Evolutionary conservation across 2,797 vertebrate species (phyloP).

Genomic region (Silurus aristotelis): DNA sequence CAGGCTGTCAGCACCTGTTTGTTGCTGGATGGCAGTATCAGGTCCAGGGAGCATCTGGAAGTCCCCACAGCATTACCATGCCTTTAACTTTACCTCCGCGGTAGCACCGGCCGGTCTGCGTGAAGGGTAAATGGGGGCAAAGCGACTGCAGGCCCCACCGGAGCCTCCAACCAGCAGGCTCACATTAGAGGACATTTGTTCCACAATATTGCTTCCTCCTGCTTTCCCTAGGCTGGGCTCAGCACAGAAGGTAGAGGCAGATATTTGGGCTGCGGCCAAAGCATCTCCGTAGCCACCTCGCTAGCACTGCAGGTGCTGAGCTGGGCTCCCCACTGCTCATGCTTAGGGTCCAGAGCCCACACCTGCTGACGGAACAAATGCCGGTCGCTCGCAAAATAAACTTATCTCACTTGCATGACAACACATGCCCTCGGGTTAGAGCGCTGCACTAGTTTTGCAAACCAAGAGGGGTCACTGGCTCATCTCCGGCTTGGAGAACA

Average conservation of each 20-base stretch:
- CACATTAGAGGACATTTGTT: conserved; percentile 88
- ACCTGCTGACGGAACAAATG: conserved; percentile 94
- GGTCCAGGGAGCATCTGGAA: conserved; percentile 58
- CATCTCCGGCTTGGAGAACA: conserved; percentile 58
- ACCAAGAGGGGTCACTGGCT: conserved; percentile 70
- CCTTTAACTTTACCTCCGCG: conserved; percentile 52
- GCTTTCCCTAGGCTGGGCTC: conserved; percentile 81
- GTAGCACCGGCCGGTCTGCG: conserved; percentile 50
- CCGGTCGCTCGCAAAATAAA: conserved; percentile 87
- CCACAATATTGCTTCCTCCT: conserved; percentile 84
- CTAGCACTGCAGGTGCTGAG: conserved; percentile 83
- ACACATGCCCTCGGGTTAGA: conserved; percentile 84
- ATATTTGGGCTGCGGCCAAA: conserved; percentile 89
- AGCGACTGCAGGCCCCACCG: conserved; percentile 64
- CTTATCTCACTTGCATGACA: conserved; percentile 96
- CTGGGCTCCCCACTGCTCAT: conserved; percentile 82
- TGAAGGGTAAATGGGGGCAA: conserved; percentile 59
- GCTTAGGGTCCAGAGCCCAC: conserved; percentile 82
- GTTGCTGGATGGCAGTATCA: conserved; percentile 55
- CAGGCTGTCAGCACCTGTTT: conserved; percentile 57
- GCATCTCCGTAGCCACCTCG: conserved; percentile 76
- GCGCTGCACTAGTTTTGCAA: conserved; percentile 78
- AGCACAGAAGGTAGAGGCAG: conserved; percentile 90
- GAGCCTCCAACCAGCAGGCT: conserved; percentile 77
- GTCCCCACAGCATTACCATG: conserved; percentile 55